Evolutionary conservation across 2,888 invertebrate genomes (phyloP).

Genomic region (Eupithecia vulgata): DNA sequence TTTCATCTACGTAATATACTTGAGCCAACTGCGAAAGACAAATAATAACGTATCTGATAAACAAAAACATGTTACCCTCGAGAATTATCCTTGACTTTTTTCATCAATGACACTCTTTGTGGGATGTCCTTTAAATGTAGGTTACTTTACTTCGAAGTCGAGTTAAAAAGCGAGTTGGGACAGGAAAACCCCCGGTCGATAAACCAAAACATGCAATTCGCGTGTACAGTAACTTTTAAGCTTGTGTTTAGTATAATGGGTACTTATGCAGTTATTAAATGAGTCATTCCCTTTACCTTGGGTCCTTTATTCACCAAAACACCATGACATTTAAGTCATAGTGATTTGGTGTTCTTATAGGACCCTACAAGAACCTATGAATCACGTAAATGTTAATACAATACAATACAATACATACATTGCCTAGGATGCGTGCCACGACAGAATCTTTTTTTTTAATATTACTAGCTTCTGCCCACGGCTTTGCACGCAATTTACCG

Average conservation of each 20-base stretch:
- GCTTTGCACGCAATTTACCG: too few relatives aligned
- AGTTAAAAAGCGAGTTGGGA: not conserved
- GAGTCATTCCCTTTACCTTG: constrained; percentile 23
- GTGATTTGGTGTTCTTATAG: not conserved
- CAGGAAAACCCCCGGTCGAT: constrained; percentile 52
- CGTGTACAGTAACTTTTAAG: constrained; percentile 53
- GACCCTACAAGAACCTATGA: not conserved
- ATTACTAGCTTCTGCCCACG: too few relatives aligned
- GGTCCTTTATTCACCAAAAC: not conserved
- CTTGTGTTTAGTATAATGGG: constrained; percentile 41
- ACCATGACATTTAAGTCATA: not conserved
- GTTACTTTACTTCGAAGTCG: not conserved
- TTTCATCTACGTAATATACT: too few relatives aligned
- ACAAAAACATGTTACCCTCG: not conserved
- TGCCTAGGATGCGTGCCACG: too few relatives aligned
- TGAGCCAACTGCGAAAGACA: not conserved
- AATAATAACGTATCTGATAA: not conserved
- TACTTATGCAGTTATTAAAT: constrained; percentile 37
- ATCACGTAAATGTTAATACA: not conserved
- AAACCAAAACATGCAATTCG: constrained; percentile 51
- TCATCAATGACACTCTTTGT: not conserved
- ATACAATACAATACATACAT: too few relatives aligned
- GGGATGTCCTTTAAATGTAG: not conserved
- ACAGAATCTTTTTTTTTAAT: too few relatives aligned
- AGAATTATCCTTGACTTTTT: not conserved